phyloP scores from a whole-genome alignment of 2,113 vertebrate species.

The Ailurus styani region DNA sequence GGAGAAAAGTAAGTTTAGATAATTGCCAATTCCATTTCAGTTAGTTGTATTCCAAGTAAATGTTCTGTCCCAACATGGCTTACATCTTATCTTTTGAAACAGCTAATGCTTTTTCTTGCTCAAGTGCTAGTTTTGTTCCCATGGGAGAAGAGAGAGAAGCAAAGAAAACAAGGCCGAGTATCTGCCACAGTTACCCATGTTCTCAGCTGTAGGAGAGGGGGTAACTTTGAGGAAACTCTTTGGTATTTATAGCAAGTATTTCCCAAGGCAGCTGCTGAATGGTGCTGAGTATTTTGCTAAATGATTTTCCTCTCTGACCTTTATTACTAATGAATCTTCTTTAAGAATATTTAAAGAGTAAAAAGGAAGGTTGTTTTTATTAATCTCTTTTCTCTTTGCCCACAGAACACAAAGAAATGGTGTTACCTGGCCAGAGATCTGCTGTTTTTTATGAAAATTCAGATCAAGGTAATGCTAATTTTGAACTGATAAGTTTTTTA shows the following conservation, averaged over 20 bases:
- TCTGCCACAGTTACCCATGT: slow-evolving; percentile 41
- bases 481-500: slow-evolving; percentile 24
- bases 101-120: not conserved
- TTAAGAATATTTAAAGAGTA: slow-evolving; percentile 73
- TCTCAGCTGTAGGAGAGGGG: slow-evolving; percentile 40
- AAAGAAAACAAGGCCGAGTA: slow-evolving; percentile 15
- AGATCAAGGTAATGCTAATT: slow-evolving; percentile 78
- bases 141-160: slow-evolving; percentile 46
- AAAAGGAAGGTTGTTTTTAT: slow-evolving; percentile 76
- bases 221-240: slow-evolving; percentile 77
- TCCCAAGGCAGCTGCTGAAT: slow-evolving; percentile 61
- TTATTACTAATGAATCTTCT: slow-evolving; percentile 80
- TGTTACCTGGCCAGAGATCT: slow-evolving; percentile 80
- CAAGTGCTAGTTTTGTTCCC: not conserved
- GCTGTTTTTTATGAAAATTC: slow-evolving; percentile 81
- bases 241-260: slow-evolving; percentile 78
- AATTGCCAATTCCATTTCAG: slow-evolving; percentile 38
- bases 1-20: slow-evolving; percentile 19
- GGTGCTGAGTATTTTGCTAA: slow-evolving; percentile 72
- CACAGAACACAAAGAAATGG: slow-evolving; percentile 83
- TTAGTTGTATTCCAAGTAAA: slow-evolving; percentile 1
- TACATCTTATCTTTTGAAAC: slow-evolving; percentile 33
- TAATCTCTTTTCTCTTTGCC: slow-evolving; percentile 76
- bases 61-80: not conserved
- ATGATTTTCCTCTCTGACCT: slow-evolving; percentile 78